Evolutionary conservation across 2,888 invertebrate genomes (phyloP).

Genomic region (Mesorhabditis belari): DNA sequence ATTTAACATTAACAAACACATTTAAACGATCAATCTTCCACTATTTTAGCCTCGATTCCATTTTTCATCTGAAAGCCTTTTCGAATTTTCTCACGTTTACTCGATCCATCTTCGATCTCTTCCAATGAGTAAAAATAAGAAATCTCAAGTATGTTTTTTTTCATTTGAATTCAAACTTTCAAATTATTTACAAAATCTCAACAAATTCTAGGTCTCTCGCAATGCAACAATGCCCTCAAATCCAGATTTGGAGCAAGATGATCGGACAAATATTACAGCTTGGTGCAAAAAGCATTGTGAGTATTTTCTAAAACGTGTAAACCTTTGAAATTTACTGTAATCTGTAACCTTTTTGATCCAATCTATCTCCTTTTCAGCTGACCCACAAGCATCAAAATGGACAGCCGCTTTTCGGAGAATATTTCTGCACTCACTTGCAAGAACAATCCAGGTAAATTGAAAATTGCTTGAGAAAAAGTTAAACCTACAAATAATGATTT

Average conservation of each 20-base stretch:
- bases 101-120: slow-evolving; percentile 32
- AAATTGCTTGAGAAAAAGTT: neutral
- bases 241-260: slow-evolving; percentile 25
- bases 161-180: too few relatives aligned
- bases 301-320: slow-evolving; percentile 3
- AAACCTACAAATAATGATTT: neutral
- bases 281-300: slow-evolving; percentile 13
- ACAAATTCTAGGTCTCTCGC: too few relatives aligned
- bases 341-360: neutral
- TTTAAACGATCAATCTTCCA: too few relatives aligned
- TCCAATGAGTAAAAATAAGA: slow-evolving; percentile 17
- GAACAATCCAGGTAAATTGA: slow-evolving; percentile 26
- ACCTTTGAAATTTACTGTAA: neutral
- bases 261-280: slow-evolving; percentile 5
- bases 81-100: slow-evolving; percentile 39
- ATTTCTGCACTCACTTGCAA: slow-evolving; percentile 32
- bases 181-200: too few relatives aligned
- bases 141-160: slow-evolving; percentile 23
- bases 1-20: too few relatives aligned
- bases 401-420: slow-evolving; percentile 50
- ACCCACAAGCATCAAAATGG: slow-evolving; percentile 49
- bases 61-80: slow-evolving; percentile 43
- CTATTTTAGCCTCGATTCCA: slow-evolving; percentile 50
- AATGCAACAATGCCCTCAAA: slow-evolving; percentile 39
- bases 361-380: too few relatives aligned